Percentiles rank a stretch among this genome's conserved stretches.
phyloP scores from a whole-genome alignment of 1,140 invertebrate species.

The Halictus rubicundus region DNA sequence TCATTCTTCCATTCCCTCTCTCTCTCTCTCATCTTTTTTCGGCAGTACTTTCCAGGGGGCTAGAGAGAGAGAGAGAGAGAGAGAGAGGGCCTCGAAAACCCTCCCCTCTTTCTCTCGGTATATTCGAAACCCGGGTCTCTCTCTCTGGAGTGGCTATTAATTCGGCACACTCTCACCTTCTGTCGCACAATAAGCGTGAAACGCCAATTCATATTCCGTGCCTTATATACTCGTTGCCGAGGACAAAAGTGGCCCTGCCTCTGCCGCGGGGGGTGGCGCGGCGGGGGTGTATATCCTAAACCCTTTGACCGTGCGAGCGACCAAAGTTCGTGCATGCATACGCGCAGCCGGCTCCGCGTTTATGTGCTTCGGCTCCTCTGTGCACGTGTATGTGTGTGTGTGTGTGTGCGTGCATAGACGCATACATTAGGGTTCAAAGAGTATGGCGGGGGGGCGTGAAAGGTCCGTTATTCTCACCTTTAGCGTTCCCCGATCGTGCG shows the following conservation, averaged over 20 bases:
- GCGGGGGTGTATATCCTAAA: constrained; percentile 53
- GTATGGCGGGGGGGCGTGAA: constrained; percentile 8
- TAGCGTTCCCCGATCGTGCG: constrained; percentile 39
- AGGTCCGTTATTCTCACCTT: constrained; percentile 57
- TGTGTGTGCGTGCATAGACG: not conserved
- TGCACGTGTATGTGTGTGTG: no score
- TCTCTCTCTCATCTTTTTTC: constrained; percentile 32
- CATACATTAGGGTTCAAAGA: constrained; percentile 34
- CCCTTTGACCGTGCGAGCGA: constrained; percentile 61
- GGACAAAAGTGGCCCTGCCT: constrained; percentile 63
- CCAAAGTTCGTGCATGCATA: constrained; percentile 22
- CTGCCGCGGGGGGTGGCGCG: constrained; percentile 43
- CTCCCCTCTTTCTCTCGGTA: constrained; percentile 53
- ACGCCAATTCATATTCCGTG: constrained; percentile 76
- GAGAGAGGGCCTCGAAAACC: constrained; percentile 47
- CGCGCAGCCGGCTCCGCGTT: not conserved
- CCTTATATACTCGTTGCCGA: constrained; percentile 64
- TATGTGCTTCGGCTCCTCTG: not conserved
- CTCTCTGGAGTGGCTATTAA: constrained; percentile 75
- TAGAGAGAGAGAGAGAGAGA: not conserved
- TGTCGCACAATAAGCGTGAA: constrained; percentile 75
- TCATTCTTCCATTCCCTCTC: no score
- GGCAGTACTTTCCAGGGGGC: constrained; percentile 36
- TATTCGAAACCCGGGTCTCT: constrained; percentile 61
- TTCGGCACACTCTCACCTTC: constrained; percentile 73